Evolutionary conservation across 2,113 vertebrate species (phyloP).

Genomic region (Glaucomys volans): DNA sequence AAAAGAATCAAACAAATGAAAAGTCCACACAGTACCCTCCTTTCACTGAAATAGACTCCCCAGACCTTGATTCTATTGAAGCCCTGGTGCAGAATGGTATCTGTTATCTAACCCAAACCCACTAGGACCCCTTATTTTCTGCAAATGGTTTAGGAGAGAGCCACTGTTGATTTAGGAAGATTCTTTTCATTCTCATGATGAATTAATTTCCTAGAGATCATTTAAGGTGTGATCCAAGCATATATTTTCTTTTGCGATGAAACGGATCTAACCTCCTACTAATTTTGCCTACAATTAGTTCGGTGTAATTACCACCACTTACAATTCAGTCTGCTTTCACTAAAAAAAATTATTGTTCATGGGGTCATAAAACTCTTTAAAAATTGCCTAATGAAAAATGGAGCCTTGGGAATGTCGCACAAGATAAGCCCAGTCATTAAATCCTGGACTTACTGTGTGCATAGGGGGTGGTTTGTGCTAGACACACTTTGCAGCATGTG

Average conservation of each 20-base stretch:
- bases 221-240: slow-evolving; percentile 82
- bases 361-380: slow-evolving; percentile 87
- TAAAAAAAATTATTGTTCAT: slow-evolving; percentile 87
- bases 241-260: slow-evolving; percentile 84
- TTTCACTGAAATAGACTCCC: neutral
- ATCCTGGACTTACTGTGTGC: slow-evolving; percentile 63
- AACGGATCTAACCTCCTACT: slow-evolving; percentile 83
- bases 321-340: slow-evolving; percentile 86
- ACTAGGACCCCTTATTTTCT: neutral
- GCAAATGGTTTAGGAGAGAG: neutral
- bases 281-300: slow-evolving; percentile 89
- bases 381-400: slow-evolving; percentile 88
- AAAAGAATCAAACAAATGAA: neutral
- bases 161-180: slow-evolving; percentile 76
- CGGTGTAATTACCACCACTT: slow-evolving; percentile 87
- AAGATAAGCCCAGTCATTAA: slow-evolving; percentile 83
- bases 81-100: neutral
- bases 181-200: slow-evolving; percentile 72
- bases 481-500: neutral
- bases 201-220: slow-evolving; percentile 85
- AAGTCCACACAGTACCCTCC: neutral
- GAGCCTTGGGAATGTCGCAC: slow-evolving; percentile 79
- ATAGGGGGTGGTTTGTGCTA: neutral
- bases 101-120: neutral
- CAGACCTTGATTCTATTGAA: neutral